Evolutionary conservation across 2,888 invertebrate genomes (phyloP).

Genomic region (Coelinius sp.): DNA sequence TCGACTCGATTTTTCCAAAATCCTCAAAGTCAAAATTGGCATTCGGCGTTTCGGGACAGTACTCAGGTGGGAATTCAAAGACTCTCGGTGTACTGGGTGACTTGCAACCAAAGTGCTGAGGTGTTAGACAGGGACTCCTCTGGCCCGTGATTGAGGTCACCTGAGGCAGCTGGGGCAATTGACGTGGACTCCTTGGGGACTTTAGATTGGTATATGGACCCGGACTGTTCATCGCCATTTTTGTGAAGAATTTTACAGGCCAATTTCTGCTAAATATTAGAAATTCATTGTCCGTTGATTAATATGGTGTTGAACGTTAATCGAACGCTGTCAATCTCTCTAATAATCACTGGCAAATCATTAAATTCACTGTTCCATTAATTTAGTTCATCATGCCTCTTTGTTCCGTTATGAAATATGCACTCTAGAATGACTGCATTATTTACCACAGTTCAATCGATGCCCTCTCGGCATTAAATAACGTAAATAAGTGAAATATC

Average conservation of each 20-base stretch:
- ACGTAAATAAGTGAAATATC: not conserved
- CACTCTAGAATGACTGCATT: not conserved
- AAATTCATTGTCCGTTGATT: not conserved
- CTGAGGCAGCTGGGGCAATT: slow-evolving; percentile 73
- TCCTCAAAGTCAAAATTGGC: slow-evolving; percentile 61
- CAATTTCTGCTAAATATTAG: not conserved
- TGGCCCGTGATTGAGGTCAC: slow-evolving; percentile 73
- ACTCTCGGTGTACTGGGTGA: slow-evolving; percentile 74
- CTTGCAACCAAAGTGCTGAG: slow-evolving; percentile 72
- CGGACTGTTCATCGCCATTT: slow-evolving; percentile 76
- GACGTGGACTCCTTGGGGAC: slow-evolving; percentile 76
- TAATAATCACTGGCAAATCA: not conserved
- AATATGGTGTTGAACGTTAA: not conserved
- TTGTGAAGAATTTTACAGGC: slow-evolving; percentile 33
- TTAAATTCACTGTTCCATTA: not conserved
- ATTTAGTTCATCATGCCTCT: not conserved
- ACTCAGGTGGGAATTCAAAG: slow-evolving; percentile 63
- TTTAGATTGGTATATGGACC: slow-evolving; percentile 73
- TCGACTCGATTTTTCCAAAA: slow-evolving; percentile 48
- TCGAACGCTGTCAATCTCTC: not conserved
- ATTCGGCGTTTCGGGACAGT: slow-evolving; percentile 56
- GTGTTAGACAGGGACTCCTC: slow-evolving; percentile 73
- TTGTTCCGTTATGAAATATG: not conserved
- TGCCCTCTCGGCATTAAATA: not conserved
- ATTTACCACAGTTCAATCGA: not conserved